Base-by-base conservation (phyloP, 2,797 vertebrate genomes). In the Atherinosoma microstoma region DNA sequence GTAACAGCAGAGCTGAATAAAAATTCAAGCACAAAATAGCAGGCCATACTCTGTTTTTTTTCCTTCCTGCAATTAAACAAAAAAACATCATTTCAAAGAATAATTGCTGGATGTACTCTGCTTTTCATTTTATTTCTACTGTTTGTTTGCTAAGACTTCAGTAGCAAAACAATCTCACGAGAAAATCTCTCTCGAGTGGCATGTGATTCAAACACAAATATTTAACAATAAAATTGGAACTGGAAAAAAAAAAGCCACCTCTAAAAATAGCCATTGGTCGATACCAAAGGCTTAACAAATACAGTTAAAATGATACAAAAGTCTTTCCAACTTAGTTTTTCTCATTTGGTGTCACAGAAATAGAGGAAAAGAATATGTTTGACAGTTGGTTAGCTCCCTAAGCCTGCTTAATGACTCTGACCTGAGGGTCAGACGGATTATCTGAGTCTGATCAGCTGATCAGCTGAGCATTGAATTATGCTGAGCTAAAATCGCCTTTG, bases 151-250 rank as follows among this genome's bases (percentile, higher is more conserved):
- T 27, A 58, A 47, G 56, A 66, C 68, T 77, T 45, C 42, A 45
- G 70, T 75, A 82, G 58, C 58, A n/a, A 64, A 58, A 47, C 68
- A 75, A 64, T 83, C 75, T 78, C 64, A 66, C n/a, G 68, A 63
- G 64, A 83, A 86, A 84, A 79, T 58, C 63, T 67, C 80, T 88
- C 86, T 88, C 36, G 82, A 82, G 78, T 64, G 69, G 63, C 45
- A 15, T 42, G 54, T 73, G 65, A 62, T 71, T 79, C 76, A 84
- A 75, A 76, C 54, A 77, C 67, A 79, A 54, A n/a, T 13, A 78
- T 71, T 78, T 67, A 30, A 63, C 69, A 82, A 70, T 71, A 58
- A 79, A 70, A 65, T 30, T 35, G 42, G 36, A 8, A 40, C 36
- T 56, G 16, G 1, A 24, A 58, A 34, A 61, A 3, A 35, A 24